phyloP scores from a whole-genome alignment of 2,888 invertebrate genomes.

The Lasioglossum vierecki region DNA sequence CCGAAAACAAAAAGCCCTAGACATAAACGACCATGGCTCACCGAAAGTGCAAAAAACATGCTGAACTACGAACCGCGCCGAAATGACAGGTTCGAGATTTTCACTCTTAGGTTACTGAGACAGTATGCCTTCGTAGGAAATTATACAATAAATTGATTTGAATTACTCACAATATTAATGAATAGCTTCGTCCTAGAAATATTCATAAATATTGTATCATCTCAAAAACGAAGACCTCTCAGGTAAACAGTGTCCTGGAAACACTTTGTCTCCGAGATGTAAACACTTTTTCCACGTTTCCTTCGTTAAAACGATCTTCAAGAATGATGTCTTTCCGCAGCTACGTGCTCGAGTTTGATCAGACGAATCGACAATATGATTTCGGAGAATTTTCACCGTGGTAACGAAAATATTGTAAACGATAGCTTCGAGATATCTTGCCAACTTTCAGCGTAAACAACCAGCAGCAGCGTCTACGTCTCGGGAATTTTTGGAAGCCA shows the following conservation, averaged over 20 bases:
- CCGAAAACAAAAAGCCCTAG: too few species aligned
- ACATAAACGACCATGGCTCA: too few species aligned
- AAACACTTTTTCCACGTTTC: neutral
- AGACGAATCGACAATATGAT: conserved; percentile 3
- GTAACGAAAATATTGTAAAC: conserved; percentile 1
- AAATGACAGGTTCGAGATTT: neutral
- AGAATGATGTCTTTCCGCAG: neutral
- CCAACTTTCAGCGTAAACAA: neutral
- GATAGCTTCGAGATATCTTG: conserved; percentile 6
- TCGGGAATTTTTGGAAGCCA: neutral
- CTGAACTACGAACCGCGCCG: too few species aligned
- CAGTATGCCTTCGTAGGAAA: too few species aligned
- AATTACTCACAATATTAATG: neutral
- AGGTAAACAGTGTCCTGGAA: neutral
- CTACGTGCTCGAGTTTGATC: neutral
- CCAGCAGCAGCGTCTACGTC: neutral
- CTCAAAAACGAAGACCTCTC: neutral
- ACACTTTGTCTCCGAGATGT: neutral
- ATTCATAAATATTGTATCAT: neutral
- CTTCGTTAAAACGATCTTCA: neutral
- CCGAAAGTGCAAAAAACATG: too few species aligned
- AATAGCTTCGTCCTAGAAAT: neutral
- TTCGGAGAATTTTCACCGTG: neutral
- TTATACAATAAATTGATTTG: too few species aligned
- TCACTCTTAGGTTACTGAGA: neutral